Conservation (phyloP, 2,797 vertebrate genomes). For the Hemibagrus guttatus region DNA sequence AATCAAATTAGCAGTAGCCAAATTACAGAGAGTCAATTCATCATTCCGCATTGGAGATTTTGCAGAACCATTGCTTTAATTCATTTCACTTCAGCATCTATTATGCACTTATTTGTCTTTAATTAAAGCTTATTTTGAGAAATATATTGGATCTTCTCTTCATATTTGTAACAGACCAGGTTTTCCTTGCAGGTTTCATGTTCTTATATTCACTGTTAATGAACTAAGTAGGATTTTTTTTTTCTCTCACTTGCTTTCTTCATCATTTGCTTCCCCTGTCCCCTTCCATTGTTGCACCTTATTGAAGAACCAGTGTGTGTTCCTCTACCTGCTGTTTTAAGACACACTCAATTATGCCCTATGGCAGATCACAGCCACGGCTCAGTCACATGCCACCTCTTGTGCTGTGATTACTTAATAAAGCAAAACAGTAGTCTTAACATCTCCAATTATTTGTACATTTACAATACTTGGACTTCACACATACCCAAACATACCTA, state of each 20-base stretch:
- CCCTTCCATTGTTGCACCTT: conserved; percentile 70
- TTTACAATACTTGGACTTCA: neutral
- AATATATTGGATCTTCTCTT: neutral
- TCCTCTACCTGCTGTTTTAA: neutral
- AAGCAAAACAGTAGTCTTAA: neutral
- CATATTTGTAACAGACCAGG: neutral
- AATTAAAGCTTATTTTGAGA: conserved; percentile 11
- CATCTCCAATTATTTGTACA: neutral
- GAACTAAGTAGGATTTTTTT: conserved; percentile 9
- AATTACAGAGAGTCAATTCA: neutral
- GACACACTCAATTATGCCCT: neutral
- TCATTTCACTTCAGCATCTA: neutral
- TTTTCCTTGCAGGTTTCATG: neutral
- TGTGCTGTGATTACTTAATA: neutral
- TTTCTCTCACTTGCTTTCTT: conserved; percentile 45
- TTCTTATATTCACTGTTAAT: conserved; percentile 41
- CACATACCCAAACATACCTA: neutral
- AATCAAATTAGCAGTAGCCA: neutral
- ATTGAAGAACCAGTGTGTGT: conserved; percentile 63
- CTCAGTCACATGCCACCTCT: neutral
- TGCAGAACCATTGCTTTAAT: neutral
- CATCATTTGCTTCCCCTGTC: conserved; percentile 59
- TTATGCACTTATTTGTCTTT: neutral
- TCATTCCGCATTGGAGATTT: neutral
- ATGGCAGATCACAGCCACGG: conserved; percentile 16